Conservation (phyloP, 2,797 vertebrate species). For the Vireo griseus region DNA sequence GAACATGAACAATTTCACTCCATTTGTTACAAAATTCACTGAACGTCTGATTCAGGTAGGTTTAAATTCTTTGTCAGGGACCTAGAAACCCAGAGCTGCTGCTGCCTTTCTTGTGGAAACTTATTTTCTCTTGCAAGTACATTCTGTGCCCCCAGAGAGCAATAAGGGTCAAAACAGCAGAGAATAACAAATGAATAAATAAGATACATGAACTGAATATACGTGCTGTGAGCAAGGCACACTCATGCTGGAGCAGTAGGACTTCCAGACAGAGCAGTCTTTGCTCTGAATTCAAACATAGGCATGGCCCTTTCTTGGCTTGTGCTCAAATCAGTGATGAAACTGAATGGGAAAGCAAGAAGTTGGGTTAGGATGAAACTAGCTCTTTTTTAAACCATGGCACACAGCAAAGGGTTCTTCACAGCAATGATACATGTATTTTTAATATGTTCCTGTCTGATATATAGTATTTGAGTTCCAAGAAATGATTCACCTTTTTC, state of each 20-base stretch:
- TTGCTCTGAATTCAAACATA: neutral
- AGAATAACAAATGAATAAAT: neutral
- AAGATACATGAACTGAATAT: neutral
- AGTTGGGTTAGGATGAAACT: neutral
- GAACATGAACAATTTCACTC: neutral
- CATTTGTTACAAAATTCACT: neutral
- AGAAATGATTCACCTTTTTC: neutral
- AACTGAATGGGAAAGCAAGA: neutral
- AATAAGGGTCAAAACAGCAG: neutral
- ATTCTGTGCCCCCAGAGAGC: neutral
- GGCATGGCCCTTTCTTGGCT: neutral
- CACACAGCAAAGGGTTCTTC: neutral
- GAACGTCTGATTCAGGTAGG: neutral
- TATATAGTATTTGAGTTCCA: neutral
- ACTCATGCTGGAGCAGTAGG: neutral
- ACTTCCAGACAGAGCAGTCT: neutral
- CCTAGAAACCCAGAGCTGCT: neutral
- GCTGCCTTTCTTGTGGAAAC: neutral
- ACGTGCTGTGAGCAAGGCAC: neutral
- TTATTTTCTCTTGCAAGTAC: neutral
- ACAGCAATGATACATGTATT: neutral
- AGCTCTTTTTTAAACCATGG: neutral
- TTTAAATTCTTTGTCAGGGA: neutral
- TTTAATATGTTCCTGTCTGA: neutral
- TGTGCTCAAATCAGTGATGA: neutral